Evolutionary conservation across 2,113 vertebrate genomes (phyloP).

Genomic region (Paradisaea rubra): DNA sequence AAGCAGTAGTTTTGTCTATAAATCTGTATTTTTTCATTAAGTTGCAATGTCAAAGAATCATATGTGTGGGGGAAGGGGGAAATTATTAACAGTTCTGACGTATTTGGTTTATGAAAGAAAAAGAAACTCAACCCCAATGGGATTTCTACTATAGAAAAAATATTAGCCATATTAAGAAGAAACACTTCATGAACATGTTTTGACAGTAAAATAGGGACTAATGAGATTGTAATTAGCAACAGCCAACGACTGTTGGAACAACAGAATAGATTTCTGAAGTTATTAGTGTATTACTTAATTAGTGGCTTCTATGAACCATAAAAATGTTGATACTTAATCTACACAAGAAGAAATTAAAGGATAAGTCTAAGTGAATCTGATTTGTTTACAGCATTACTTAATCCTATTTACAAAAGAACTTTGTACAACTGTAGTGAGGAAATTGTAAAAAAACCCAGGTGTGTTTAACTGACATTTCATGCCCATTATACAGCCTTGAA

Average conservation of each 20-base stretch:
- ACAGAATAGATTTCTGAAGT: conserved; percentile 47
- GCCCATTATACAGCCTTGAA: not conserved
- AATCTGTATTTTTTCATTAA: not conserved
- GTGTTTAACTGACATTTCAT: not conserved
- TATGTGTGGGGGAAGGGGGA: not conserved
- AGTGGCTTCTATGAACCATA: conserved; percentile 37
- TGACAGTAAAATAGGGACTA: conserved; percentile 48
- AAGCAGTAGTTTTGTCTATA: not conserved
- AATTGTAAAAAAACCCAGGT: not conserved
- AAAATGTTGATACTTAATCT: conserved; percentile 39
- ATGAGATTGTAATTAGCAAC: conserved; percentile 52
- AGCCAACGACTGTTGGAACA: conserved; percentile 24
- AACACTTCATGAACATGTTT: not conserved
- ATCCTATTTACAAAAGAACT: not conserved
- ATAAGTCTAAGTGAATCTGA: not conserved
- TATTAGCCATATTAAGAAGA: not conserved
- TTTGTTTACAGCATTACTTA: not conserved
- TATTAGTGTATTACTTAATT: conserved; percentile 62
- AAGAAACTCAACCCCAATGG: not conserved
- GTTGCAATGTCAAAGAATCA: not conserved
- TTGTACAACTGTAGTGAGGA: not conserved
- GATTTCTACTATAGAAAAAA: not conserved
- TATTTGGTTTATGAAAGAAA: not conserved
- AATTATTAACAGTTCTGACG: not conserved
- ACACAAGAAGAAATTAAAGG: conserved; percentile 14